Base-by-base conservation (phyloP, 2,113 vertebrate species). In the Hemichromis elongatus region DNA sequence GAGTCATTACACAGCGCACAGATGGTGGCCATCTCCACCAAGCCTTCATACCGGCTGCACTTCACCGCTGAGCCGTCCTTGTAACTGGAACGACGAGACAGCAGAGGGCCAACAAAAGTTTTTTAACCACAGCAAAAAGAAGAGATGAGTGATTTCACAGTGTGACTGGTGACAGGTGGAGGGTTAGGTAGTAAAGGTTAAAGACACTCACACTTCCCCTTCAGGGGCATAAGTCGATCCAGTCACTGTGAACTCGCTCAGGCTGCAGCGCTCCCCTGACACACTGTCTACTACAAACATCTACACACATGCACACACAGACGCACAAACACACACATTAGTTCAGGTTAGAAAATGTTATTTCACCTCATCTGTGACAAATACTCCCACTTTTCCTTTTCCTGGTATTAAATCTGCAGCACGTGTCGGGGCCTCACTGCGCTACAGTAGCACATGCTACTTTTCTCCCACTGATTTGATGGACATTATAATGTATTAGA, bases 1-100 rank as follows among this genome's bases (percentile, higher is more conserved):
- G 94, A 98, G 94, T 98, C 98, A 88, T 98, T 98, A 95, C 98
- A 98, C 83, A 98, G 96, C 13, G 98, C 97, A 92, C 98, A 98
- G 88, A 98, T 97, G 88, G 97, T 96, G 77, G 98, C 97, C 94
- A 98, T 78, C 84, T 98, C 97, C 92, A 98, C 97, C 86, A 98
- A 91, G 33, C 97, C 96, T 82, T 98, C 97, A 63, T 97, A 98
- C 86, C 96, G 96, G 83, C 97, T 97, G 83, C 96, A 94, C 89
- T 93, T 95, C 61, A 98, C 86, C 14, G 81, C 78, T 3, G 92
- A 95, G 56, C 96, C 97, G 2, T 97, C 97, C 94, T 96, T 97
- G 93, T 96, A 86, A 52, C 97, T 98, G 94, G n/a, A 87, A 14
- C 9, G 18, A 73, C 2, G 19, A 52, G 35, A 37, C 6, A 3